These are phyloP conservation scores for Eubasilissa regina DNA, from an alignment of 1,140 invertebrate genomes.

Conservation along the genomic window DNA sequence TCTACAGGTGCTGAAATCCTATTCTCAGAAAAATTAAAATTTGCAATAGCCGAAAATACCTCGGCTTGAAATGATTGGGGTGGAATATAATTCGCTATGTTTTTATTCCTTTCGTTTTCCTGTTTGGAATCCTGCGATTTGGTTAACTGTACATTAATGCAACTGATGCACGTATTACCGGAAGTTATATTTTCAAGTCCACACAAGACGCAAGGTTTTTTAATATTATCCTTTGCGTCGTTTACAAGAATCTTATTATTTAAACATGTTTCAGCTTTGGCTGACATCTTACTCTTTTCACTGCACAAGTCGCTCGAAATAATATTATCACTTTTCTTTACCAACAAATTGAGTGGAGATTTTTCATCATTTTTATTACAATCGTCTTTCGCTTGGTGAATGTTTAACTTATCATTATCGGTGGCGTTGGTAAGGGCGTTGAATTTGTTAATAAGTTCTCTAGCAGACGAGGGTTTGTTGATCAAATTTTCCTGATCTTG, in stretches of 20 bases:
- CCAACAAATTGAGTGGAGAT: conserved; percentile 19
- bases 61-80: conserved; percentile 55
- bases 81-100: not conserved
- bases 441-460: conserved; percentile 58
- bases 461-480: conserved; percentile 54
- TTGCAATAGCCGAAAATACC: conserved; percentile 56
- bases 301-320: not conserved
- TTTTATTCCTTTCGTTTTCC: not conserved
- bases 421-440: conserved; percentile 49
- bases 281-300: not conserved
- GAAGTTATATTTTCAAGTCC: conserved; percentile 31
- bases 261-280: not conserved
- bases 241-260: not conserved
- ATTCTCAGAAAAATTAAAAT: conserved; percentile 35
- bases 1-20: conserved; percentile 2
- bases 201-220: not conserved
- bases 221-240: conserved; percentile 2
- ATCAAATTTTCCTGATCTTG: not conserved
- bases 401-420: not conserved
- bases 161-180: conserved; percentile 22
- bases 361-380: not conserved
- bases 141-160: conserved; percentile 14
- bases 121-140: not conserved
- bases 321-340: not conserved
- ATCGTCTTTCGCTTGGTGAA: not conserved